Conservation (phyloP, 2,888 invertebrate species). For the Augochlorella aurata region DNA sequence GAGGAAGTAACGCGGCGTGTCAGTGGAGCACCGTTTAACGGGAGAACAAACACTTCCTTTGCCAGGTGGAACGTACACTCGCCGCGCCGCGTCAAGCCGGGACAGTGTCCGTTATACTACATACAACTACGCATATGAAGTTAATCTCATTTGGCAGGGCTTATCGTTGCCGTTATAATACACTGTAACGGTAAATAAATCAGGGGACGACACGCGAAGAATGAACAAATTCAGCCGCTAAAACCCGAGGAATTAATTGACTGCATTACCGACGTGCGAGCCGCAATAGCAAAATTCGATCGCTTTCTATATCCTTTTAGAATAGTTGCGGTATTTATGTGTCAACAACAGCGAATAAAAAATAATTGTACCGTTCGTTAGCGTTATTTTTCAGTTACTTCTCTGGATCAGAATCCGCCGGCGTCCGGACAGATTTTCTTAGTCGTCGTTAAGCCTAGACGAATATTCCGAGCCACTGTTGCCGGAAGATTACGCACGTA, state of each 20-base stretch:
- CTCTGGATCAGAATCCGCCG: background rate
- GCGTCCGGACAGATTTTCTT: background rate
- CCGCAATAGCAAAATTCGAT: background rate
- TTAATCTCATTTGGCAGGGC: constrained; percentile 46
- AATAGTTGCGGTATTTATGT: background rate
- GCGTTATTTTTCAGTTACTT: background rate
- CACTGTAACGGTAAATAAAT: constrained; percentile 49
- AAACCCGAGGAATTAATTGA: background rate
- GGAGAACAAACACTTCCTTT: constrained; percentile 32
- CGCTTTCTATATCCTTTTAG: background rate
- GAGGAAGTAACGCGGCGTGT: constrained; percentile 48
- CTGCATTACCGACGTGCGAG: background rate
- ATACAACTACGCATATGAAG: constrained; percentile 42
- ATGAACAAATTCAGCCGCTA: constrained; percentile 13
- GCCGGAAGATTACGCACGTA: background rate
- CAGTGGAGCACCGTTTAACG: constrained; percentile 42
- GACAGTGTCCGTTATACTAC: constrained; percentile 54
- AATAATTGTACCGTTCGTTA: background rate
- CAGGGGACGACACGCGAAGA: constrained; percentile 6
- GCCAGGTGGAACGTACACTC: constrained; percentile 29
- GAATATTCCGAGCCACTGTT: background rate
- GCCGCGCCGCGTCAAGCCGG: background rate
- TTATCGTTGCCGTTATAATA: constrained; percentile 53
- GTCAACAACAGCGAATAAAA: background rate
- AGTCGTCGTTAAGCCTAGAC: background rate